Base-by-base conservation (phyloP, 2,797 vertebrate species). In the Lepilemur septentrionalis region DNA sequence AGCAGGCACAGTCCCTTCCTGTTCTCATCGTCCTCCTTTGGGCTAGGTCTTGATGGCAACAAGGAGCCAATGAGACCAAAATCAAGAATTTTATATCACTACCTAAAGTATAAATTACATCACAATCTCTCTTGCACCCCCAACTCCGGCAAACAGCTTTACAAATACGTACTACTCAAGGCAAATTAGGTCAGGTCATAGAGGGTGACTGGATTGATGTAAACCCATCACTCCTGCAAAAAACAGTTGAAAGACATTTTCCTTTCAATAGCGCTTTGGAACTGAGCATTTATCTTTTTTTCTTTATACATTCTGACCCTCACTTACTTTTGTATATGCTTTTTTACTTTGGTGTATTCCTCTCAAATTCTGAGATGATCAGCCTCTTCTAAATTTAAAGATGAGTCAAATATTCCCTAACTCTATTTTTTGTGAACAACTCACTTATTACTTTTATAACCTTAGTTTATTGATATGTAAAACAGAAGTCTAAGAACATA, bases 321-420 rank as follows among this genome's bases (percentile, higher is more conserved):
- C 35, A n/a, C 30, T 89, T 67, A 69, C 85, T 67, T 79, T 79
- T 55, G 50, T 38, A 57, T 38, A 55, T 57, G 23, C 50, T 69
- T 69, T 23, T 15, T 5, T 7, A 38, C 13, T 95, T 96, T 80
- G 72, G 30, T 20, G 92, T 20, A 75, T 59, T 79, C 13, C 69
- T 89, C 67, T 91, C 52, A 78, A 81, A 75, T 69, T 90, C 20
- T n/a, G 32, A 95, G 94, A 87, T 67, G 11, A 94, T 50, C n/a
- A 79, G 30, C 48, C 50, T 83, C 18, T 88, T 89, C 57, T 30
- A 93, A 85, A 32, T 86, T 83, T 67, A 80, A 84, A 95, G 35
- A 91, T 61, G 14, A 92, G 23, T 20, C 23, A 86, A 43, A 72
- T 50, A 55, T 30, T 89, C 50, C 72, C 30, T 59, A 84, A 28